Conservation (phyloP, 2,888 invertebrate species). For the Acronicta psi region DNA sequence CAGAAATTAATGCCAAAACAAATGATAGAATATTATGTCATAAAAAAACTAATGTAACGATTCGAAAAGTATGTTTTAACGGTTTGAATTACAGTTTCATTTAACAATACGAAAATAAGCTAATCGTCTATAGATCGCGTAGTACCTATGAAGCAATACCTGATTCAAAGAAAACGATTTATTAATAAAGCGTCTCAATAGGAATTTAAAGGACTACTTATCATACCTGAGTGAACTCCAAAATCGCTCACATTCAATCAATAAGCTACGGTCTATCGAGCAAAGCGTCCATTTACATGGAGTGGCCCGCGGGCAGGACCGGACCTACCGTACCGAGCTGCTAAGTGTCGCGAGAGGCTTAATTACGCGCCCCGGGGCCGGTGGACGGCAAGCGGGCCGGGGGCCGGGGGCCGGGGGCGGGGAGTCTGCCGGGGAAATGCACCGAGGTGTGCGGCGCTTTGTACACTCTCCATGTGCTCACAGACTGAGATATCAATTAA, state of each 20-base stretch:
- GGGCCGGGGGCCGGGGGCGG: conserved; percentile 7
- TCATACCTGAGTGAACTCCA: conserved; percentile 21
- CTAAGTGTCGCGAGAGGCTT: conserved; percentile 74
- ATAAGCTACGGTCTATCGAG: conserved; percentile 10
- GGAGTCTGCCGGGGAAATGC: conserved; percentile 30
- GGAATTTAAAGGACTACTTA: conserved; percentile 3
- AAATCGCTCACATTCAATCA: conserved; percentile 16
- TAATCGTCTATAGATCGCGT: not conserved
- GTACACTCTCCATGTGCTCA: conserved; percentile 26
- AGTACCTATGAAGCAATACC: not conserved
- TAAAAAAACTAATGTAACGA: no score
- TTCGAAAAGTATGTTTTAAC: no score
- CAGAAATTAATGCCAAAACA: conserved; percentile 2
- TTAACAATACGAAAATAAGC: no score
- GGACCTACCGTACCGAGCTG: conserved; percentile 78
- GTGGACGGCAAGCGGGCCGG: conserved; percentile 7
- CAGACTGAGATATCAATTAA: conserved; percentile 12
- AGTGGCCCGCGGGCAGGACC: conserved; percentile 62
- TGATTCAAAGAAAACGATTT: no score
- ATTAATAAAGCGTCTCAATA: not conserved
- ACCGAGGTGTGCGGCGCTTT: conserved; percentile 24
- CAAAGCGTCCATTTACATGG: conserved; percentile 28
- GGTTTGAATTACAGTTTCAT: no score
- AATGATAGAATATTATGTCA: not conserved
- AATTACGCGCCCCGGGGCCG: conserved; percentile 64